These are phyloP conservation scores for Morelia viridis DNA, from an alignment of 2,797 vertebrate genomes.

Conservation along the genomic window DNA sequence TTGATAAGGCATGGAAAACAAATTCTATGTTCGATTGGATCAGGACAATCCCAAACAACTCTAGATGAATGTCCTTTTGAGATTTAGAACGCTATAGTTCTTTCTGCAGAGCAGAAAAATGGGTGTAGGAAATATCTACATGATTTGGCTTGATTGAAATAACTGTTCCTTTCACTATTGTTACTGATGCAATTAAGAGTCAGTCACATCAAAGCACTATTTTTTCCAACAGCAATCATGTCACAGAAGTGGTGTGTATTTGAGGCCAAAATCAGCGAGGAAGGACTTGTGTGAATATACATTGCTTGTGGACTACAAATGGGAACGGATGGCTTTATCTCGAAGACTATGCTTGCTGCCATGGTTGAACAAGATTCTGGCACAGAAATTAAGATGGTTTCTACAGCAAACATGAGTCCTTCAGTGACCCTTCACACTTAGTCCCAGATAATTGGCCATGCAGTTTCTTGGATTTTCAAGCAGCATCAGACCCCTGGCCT, in stretches of 20 bases:
- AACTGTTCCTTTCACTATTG: not conserved
- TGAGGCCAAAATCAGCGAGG: not conserved
- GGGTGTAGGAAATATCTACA: not conserved
- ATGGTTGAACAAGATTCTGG: not conserved
- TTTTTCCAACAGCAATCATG: not conserved
- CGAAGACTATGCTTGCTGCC: not conserved
- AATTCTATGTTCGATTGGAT: not conserved
- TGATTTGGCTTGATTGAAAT: not conserved
- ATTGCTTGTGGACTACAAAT: not conserved
- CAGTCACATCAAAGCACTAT: not conserved
- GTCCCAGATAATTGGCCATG: not conserved
- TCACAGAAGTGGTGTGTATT: not conserved
- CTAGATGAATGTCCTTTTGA: not conserved
- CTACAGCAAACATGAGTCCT: not conserved
- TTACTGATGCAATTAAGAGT: not conserved
- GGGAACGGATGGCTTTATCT: not conserved
- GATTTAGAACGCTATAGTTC: not conserved
- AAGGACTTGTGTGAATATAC: not conserved
- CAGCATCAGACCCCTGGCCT: conserved; percentile 1
- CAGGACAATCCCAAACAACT: not conserved
- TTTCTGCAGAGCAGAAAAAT: not conserved
- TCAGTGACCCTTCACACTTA: not conserved
- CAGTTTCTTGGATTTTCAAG: not conserved
- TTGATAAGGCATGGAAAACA: not conserved
- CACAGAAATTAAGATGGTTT: conserved; percentile 20